Conservation (phyloP, 2,113 vertebrate species). For the Eretmochelys imbricata region DNA sequence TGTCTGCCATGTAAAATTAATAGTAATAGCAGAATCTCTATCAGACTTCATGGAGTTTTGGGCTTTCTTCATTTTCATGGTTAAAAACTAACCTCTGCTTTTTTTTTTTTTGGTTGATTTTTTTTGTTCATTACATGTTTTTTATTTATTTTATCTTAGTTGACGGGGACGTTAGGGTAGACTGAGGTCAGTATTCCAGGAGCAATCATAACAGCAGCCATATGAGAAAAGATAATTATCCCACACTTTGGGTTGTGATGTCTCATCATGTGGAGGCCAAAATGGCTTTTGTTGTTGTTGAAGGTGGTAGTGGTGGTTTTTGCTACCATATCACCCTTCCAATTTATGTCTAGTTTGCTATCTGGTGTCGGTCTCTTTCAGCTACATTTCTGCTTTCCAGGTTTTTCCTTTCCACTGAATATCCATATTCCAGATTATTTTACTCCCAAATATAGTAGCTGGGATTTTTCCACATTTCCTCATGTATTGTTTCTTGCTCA, state of each 20-base stretch:
- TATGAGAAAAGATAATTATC: neutral
- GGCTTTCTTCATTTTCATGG: neutral
- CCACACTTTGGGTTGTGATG: neutral
- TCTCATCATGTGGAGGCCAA: rapidly evolving
- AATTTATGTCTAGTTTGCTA: neutral
- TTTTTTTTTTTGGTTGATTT: neutral
- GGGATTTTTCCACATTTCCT: neutral
- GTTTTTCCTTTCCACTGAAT: neutral
- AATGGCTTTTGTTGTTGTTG: neutral
- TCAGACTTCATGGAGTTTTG: neutral
- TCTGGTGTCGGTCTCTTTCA: neutral
- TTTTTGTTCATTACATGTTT: neutral
- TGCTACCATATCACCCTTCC: neutral
- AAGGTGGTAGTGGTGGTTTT: rapidly evolving
- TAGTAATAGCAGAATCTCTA: neutral
- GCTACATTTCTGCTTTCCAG: neutral
- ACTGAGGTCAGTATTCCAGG: neutral
- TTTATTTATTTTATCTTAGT: neutral
- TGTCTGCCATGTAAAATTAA: neutral
- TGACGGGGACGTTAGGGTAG: rapidly evolving
- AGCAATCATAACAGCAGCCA: neutral
- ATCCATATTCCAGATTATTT: neutral
- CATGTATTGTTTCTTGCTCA: neutral
- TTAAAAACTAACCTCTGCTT: neutral
- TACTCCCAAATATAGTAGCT: neutral